These are phyloP conservation scores for Cottoperca gobio DNA, from an alignment of 2,797 vertebrate genomes.

Conservation along the genomic window DNA sequence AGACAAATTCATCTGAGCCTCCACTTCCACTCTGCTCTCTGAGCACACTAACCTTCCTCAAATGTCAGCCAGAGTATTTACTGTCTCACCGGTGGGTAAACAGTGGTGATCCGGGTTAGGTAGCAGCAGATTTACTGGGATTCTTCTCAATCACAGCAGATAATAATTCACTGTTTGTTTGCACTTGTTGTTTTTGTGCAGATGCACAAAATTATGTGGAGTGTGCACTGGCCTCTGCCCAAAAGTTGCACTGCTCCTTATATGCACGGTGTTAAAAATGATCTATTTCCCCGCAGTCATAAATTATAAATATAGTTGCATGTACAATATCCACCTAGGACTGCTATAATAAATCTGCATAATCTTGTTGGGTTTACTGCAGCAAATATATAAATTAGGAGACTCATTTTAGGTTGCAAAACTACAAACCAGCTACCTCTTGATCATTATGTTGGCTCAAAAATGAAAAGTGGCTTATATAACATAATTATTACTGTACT, in stretches of 20 bases:
- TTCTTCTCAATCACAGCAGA: conserved; percentile 61
- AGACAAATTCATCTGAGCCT: conserved; percentile 77
- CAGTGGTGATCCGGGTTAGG: conserved; percentile 60
- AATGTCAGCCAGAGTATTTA: conserved; percentile 77
- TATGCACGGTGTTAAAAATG: conserved; percentile 47
- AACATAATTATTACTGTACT: conserved; percentile 66
- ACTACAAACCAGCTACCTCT: conserved; percentile 58
- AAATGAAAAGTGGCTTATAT: conserved; percentile 61
- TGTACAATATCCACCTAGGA: conserved; percentile 68
- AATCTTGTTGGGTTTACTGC: conserved; percentile 64
- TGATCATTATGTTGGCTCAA: conserved; percentile 47
- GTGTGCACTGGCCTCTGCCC: conserved; percentile 45
- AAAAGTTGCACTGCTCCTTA: conserved; percentile 36
- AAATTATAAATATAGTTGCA: conserved; percentile 77
- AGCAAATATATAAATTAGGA: conserved; percentile 69
- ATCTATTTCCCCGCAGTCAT: conserved; percentile 67
- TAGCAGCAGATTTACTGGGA: conserved; percentile 56
- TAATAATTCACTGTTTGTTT: conserved; percentile 56
- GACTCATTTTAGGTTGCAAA: conserved; percentile 61
- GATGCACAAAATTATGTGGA: conserved; percentile 57
- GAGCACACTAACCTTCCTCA: conserved; percentile 71
- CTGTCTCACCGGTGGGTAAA: conserved; percentile 68
- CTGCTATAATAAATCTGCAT: conserved; percentile 65
- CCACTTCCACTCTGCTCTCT: conserved; percentile 68
- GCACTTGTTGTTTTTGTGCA: conserved; percentile 21